A percentile compares a stretch with the other conserved stretches of the same genome.
Conservation (phyloP, 2,888 invertebrate species). For the Empis livida region DNA sequence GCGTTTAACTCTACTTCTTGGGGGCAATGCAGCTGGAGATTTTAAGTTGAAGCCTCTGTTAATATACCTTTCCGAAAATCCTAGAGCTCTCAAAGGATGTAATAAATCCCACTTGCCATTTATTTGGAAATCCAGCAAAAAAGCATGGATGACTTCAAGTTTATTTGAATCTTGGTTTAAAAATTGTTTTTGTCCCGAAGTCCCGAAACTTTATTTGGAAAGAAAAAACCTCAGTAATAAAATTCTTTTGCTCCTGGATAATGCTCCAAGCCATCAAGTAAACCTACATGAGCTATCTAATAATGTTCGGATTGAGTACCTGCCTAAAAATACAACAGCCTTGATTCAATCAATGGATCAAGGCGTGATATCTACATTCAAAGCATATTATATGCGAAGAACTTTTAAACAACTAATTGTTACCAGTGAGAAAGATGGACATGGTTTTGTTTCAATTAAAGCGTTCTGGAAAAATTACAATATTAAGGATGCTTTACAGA, state of each 20-base stretch:
- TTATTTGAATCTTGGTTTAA: conserved; percentile 11
- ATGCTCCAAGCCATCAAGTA: conserved; percentile 13
- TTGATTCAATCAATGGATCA: conserved; percentile 13
- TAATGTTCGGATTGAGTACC: conserved; percentile 12
- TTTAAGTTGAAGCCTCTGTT: conserved; percentile 19
- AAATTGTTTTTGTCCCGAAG: conserved; percentile 12
- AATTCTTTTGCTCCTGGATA: conserved; percentile 13
- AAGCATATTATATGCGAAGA: conserved; percentile 3
- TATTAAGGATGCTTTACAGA: not conserved
- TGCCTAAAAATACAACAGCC: conserved; percentile 16
- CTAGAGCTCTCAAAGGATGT: conserved; percentile 14
- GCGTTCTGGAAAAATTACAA: not conserved
- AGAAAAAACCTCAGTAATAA: conserved; percentile 11
- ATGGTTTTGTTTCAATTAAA: not conserved
- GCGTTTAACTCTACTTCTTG: conserved; percentile 17
- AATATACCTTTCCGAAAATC: conserved; percentile 17
- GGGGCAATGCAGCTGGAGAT: conserved; percentile 19
- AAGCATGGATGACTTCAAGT: conserved; percentile 15
- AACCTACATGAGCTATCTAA: conserved; percentile 9
- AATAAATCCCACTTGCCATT: conserved; percentile 16
- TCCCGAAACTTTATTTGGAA: conserved; percentile 9
- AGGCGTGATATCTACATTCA: conserved; percentile 11
- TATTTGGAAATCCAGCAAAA: conserved; percentile 16
- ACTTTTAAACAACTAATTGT: not conserved
- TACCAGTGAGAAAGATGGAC: not conserved